Conservation (phyloP, 2,113 vertebrate genomes). For the Chaetops frenatus region DNA sequence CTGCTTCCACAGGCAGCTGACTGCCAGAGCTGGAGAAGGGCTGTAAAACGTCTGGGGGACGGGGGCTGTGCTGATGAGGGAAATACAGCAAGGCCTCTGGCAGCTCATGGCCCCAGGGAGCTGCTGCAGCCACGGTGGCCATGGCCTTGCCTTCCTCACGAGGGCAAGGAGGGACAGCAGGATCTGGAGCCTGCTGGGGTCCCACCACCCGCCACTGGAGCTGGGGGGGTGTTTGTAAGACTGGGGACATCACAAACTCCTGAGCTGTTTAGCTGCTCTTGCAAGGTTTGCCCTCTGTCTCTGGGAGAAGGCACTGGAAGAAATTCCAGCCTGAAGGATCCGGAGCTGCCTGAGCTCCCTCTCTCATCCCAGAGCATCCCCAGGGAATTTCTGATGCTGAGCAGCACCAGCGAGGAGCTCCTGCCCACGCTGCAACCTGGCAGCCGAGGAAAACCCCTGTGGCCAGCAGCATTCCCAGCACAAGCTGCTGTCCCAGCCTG, state of each 20-base stretch:
- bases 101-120: fast-evolving
- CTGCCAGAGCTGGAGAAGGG: neutral
- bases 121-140: fast-evolving
- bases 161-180: neutral
- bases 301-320: neutral
- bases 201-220: neutral
- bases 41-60: neutral
- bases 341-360: fast-evolving
- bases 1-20: neutral
- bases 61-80: neutral
- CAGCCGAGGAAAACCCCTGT: neutral
- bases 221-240: neutral
- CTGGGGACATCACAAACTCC: neutral
- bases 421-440: neutral
- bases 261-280: neutral
- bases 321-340: neutral
- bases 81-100: neutral
- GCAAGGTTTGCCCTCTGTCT: neutral
- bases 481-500: neutral
- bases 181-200: fast-evolving
- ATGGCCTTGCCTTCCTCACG: fast-evolving
- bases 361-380: neutral
- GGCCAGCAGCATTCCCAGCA: neutral
- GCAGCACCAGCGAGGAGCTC: neutral
- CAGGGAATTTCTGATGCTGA: neutral